These are phyloP conservation scores for Zophobas morio DNA, from an alignment of 1,140 invertebrate genomes.

Conservation along the genomic window DNA sequence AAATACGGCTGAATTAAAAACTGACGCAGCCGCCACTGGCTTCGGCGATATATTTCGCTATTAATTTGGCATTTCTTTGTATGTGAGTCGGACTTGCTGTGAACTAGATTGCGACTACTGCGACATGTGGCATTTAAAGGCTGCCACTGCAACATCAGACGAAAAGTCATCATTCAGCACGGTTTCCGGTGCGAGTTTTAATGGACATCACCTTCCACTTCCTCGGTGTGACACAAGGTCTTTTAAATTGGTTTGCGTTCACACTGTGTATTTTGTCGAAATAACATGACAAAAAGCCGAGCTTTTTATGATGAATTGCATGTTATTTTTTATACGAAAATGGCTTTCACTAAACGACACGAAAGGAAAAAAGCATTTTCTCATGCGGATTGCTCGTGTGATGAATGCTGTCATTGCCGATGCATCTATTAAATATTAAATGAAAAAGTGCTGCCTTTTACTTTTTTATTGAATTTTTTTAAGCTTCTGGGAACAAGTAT, in stretches of 20 bases:
- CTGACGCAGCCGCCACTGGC: too few relatives aligned
- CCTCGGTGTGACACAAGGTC: constrained; percentile 11
- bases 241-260: constrained; percentile 23
- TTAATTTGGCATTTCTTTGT: not conserved
- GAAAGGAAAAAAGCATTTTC: constrained; percentile 5
- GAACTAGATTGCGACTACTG: not conserved
- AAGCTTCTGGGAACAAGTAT: constrained; percentile 10
- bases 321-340: not conserved
- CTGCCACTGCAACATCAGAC: constrained; percentile 30
- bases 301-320: constrained; percentile 20
- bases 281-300: constrained; percentile 5
- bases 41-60: not conserved
- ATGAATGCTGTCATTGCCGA: constrained; percentile 1
- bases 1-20: too few relatives aligned
- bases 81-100: not conserved
- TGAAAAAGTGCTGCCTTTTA: not conserved
- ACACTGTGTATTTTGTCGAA: constrained; percentile 21
- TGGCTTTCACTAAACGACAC: constrained; percentile 1
- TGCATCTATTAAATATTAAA: constrained; percentile 17
- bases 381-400: constrained; percentile 2
- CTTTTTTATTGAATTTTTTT: not conserved
- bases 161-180: constrained; percentile 39
- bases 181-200: constrained; percentile 35
- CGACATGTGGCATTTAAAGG: constrained; percentile 38
- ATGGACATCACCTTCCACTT: constrained; percentile 28